Conservation (phyloP, 2,888 invertebrate genomes). For the Trichogramma evanescens region DNA sequence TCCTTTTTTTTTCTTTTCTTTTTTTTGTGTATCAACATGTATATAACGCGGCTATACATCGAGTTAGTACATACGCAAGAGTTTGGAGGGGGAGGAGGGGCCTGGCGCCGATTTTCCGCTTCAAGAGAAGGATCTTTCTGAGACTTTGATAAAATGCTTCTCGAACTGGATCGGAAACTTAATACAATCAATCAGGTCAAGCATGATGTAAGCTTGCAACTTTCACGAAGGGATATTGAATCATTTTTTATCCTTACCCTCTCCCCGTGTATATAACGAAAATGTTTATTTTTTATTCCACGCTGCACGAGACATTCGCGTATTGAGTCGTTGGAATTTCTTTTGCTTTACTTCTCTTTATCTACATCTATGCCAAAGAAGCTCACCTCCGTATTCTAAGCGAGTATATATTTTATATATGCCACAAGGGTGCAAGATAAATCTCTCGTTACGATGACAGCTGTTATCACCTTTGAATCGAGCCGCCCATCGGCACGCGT, state of each 20-base stretch:
- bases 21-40: neutral
- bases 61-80: neutral
- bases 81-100: neutral
- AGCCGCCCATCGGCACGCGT: too few relatives aligned
- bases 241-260: neutral
- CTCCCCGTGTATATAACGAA: too few relatives aligned
- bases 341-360: too few relatives aligned
- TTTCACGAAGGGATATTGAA: neutral
- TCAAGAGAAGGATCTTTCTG: neutral
- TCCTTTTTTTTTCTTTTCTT: neutral
- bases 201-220: conserved; percentile 3
- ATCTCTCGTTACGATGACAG: too few relatives aligned
- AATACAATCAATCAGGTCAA: conserved; percentile 5
- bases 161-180: neutral
- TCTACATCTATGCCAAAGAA: too few relatives aligned
- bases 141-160: neutral
- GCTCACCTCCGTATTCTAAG: too few relatives aligned
- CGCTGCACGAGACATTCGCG: too few relatives aligned
- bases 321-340: too few relatives aligned
- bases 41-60: neutral
- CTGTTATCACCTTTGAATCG: too few relatives aligned
- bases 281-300: too few relatives aligned
- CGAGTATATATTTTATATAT: too few relatives aligned
- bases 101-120: neutral
- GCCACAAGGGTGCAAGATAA: too few relatives aligned